These are phyloP conservation scores for Odontamblyopus rebecca DNA, from an alignment of 2,797 vertebrate species.

Conservation along the genomic window DNA sequence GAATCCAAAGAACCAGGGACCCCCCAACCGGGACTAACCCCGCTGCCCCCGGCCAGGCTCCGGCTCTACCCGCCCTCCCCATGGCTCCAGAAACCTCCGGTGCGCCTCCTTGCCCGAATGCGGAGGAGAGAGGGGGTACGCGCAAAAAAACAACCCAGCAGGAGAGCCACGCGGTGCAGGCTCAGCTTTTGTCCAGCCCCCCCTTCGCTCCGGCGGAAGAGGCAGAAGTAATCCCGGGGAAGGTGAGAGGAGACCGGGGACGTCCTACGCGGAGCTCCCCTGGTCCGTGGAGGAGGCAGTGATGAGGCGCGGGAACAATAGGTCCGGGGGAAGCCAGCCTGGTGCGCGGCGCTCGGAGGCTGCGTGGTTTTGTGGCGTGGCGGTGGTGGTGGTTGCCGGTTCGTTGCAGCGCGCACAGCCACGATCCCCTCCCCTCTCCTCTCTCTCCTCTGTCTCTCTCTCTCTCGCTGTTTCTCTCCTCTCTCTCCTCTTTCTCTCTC, in stretches of 20 bases:
- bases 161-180: constrained; percentile 34
- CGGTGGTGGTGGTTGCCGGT: constrained; percentile 57
- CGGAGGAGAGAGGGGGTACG: constrained; percentile 22
- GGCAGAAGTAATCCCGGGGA: constrained; percentile 56
- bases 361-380: constrained; percentile 13
- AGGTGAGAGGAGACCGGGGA: constrained; percentile 2
- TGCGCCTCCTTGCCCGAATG: constrained; percentile 44
- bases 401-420: constrained; percentile 64
- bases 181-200: constrained; percentile 46
- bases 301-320: constrained; percentile 90
- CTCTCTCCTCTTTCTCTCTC: too few relatives aligned
- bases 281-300: constrained; percentile 55
- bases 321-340: constrained; percentile 69
- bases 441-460: too few relatives aligned
- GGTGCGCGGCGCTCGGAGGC: constrained; percentile 44
- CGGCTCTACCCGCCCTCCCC: constrained; percentile 70
- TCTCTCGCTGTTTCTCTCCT: background rate
- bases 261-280: constrained; percentile 22
- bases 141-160: background rate
- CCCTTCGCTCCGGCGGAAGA: constrained; percentile 25
- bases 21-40: constrained; percentile 32
- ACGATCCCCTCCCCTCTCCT: constrained; percentile 28
- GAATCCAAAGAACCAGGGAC: constrained; percentile 66
- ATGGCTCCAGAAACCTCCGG: constrained; percentile 68
- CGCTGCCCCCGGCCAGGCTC: constrained; percentile 47